These are phyloP conservation scores for Cydia pomonella DNA, from an alignment of 1,140 invertebrate species.

Conservation along the genomic window DNA sequence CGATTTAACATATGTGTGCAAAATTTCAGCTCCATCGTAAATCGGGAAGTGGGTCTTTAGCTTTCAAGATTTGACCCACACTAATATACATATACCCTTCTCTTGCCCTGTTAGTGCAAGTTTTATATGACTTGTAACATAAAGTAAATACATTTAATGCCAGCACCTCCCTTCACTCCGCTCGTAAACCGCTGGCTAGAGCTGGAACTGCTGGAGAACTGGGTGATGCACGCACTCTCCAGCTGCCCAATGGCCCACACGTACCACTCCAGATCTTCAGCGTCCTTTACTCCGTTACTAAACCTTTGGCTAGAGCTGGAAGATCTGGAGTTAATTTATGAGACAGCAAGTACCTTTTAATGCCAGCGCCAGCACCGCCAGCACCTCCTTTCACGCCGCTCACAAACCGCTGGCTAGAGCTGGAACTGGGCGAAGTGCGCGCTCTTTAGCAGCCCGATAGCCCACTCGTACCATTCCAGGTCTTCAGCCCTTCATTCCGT, in stretches of 20 bases:
- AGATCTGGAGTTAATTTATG: too few relatives aligned
- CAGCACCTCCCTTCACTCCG: constrained; percentile 39
- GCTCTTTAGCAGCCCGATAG: too few relatives aligned
- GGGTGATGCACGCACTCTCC: too few relatives aligned
- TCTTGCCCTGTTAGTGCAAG: too few relatives aligned
- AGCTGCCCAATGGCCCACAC: too few relatives aligned
- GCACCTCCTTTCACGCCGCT: constrained; percentile 42
- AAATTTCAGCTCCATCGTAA: too few relatives aligned
- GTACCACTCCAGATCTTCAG: too few relatives aligned
- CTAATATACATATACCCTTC: too few relatives aligned
- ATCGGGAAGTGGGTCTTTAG: too few relatives aligned
- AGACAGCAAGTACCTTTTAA: not conserved
- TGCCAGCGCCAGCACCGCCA: not conserved
- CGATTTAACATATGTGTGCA: too few relatives aligned
- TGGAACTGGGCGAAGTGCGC: constrained; percentile 63
- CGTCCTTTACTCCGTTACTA: constrained; percentile 39
- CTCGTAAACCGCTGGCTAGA: constrained; percentile 37
- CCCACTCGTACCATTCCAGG: constrained; percentile 76
- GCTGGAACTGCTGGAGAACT: constrained; percentile 22
- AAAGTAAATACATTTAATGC: not conserved
- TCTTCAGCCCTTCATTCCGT: constrained; percentile 46
- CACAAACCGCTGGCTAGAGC: constrained; percentile 37
- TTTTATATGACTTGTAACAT: too few relatives aligned
- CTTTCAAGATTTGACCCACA: too few relatives aligned
- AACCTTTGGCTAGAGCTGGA: constrained; percentile 40